Evolutionary conservation across 2,797 vertebrate species (phyloP).

Genomic region (Crenichthys baileyi): DNA sequence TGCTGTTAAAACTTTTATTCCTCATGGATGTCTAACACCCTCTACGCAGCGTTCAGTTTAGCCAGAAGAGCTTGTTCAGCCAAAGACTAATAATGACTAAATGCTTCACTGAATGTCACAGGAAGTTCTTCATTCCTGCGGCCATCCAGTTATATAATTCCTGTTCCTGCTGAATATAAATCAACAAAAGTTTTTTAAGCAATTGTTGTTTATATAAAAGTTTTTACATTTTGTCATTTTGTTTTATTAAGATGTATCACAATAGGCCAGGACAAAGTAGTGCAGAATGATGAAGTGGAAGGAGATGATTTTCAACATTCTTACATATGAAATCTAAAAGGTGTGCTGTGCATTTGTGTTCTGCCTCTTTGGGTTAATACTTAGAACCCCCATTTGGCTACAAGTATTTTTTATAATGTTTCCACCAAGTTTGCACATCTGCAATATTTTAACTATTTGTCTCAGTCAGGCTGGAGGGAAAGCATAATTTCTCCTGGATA

Average conservation of each 20-base stretch:
- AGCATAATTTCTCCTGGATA: no score
- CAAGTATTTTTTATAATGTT: background rate
- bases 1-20: slow-evolving; percentile 16
- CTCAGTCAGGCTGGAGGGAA: no score
- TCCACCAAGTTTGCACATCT: background rate
- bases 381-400: background rate
- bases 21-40: slow-evolving; percentile 1
- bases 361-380: background rate
- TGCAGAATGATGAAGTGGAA: background rate
- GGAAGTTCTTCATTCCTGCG: slow-evolving; percentile 6
- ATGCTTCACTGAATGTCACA: slow-evolving; percentile 16
- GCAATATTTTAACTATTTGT: background rate
- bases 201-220: background rate
- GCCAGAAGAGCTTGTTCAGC: background rate
- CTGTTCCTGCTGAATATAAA: background rate
- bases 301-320: background rate
- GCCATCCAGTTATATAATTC: background rate
- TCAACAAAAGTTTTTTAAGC: background rate
- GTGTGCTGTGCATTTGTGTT: background rate
- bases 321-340: background rate
- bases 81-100: slow-evolving; percentile 25
- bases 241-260: background rate
- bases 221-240: background rate
- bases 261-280: background rate
- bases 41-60: background rate